These are phyloP conservation scores for Lycaon pictus DNA, from an alignment of 2,113 vertebrate species.

Conservation along the genomic window DNA sequence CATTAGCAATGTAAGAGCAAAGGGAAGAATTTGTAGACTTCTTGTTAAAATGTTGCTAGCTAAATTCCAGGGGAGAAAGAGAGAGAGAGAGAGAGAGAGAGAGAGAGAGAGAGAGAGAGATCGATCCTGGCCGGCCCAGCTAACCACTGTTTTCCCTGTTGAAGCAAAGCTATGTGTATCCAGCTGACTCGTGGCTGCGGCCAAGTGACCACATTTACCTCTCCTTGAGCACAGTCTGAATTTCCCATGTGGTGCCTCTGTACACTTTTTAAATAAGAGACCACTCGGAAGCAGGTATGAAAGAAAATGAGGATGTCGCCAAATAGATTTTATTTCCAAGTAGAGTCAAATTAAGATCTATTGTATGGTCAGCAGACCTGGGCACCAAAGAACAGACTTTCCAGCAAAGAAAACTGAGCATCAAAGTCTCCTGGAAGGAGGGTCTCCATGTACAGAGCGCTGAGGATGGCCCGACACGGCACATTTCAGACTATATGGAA, in stretches of 20 bases:
- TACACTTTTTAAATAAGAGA: background rate
- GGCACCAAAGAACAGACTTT: background rate
- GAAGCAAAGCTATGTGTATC: background rate
- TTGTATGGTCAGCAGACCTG: accelerated
- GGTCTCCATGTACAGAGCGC: background rate
- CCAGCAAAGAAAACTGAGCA: background rate
- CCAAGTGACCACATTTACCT: background rate
- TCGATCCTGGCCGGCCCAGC: background rate
- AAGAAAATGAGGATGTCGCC: background rate
- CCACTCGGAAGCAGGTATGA: background rate
- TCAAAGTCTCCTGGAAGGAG: background rate
- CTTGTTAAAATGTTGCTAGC: accelerated
- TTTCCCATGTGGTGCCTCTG: accelerated
- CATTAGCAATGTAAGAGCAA: background rate
- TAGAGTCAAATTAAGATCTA: background rate
- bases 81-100: background rate
- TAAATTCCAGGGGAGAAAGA: background rate
- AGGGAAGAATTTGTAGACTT: background rate
- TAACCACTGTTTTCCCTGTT: background rate
- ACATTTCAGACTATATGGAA: background rate
- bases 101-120: background rate
- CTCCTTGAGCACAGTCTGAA: background rate
- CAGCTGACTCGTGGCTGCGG: background rate
- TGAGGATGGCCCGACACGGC: accelerated
- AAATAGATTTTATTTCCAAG: background rate